Evolutionary conservation across 2,888 invertebrate species (phyloP).

Genomic region (Doris montereyensis): DNA sequence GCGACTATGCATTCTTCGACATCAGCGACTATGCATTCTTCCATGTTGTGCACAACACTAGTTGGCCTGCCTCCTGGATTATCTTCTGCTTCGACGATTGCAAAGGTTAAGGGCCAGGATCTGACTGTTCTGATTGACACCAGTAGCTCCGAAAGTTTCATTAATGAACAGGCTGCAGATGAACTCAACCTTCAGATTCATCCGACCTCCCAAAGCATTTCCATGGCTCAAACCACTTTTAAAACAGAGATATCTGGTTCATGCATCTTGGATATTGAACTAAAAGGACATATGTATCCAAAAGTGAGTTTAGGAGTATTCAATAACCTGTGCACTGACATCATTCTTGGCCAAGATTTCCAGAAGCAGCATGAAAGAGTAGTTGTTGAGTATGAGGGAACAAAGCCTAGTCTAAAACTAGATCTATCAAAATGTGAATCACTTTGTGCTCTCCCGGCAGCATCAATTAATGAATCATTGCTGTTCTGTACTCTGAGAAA

Average conservation of each 20-base stretch:
- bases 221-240: neutral
- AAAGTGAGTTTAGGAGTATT: too few species aligned
- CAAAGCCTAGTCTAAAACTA: too few species aligned
- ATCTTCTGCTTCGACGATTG: neutral
- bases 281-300: neutral
- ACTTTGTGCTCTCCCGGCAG: neutral
- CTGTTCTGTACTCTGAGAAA: neutral
- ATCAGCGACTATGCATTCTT: neutral
- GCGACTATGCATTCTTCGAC: neutral
- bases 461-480: neutral
- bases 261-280: neutral
- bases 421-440: too few species aligned
- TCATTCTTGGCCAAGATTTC: too few species aligned
- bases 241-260: neutral
- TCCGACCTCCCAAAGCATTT: neutral
- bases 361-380: too few species aligned
- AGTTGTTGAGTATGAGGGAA: too few species aligned
- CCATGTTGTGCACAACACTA: too few species aligned
- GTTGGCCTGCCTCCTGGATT: too few species aligned
- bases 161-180: neutral
- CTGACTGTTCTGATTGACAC: neutral
- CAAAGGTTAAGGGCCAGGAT: neutral
- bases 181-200: neutral
- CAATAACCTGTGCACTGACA: too few species aligned
- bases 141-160: neutral